Conservation (phyloP, 2,888 invertebrate genomes). For the Tipula helvola region DNA sequence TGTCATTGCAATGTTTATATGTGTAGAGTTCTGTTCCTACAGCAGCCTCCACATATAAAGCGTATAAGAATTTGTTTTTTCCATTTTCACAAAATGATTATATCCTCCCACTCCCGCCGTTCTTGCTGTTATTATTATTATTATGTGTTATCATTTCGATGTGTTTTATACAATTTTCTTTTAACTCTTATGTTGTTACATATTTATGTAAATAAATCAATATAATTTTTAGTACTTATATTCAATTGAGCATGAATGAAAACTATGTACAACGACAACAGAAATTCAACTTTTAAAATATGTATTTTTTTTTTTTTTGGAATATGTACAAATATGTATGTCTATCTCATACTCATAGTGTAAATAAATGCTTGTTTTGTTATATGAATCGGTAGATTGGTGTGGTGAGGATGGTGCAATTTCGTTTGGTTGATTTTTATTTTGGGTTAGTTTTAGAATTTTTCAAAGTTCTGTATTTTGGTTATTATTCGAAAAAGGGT, state of each 20-base stretch:
- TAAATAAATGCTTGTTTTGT: not conserved
- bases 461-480: not conserved
- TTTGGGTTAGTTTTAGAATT: not conserved
- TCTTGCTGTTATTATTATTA: not conserved
- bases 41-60: not conserved
- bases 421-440: not conserved
- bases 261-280: not conserved
- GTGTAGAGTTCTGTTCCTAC: not conserved
- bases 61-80: not conserved
- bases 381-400: not conserved
- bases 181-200: not conserved
- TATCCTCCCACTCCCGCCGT: not conserved
- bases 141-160: not conserved
- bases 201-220: not conserved
- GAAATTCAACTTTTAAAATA: not conserved
- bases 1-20: not conserved
- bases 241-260: not conserved
- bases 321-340: not conserved
- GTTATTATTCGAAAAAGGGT: not conserved
- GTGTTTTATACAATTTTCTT: not conserved
- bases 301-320: not conserved
- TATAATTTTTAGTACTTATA: slow-evolving; percentile 4
- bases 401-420: not conserved
- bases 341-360: not conserved
- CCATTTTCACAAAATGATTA: not conserved